These are phyloP conservation scores for Laterallus jamaicensis DNA, from an alignment of 2,113 vertebrate genomes.

Conservation along the genomic window DNA sequence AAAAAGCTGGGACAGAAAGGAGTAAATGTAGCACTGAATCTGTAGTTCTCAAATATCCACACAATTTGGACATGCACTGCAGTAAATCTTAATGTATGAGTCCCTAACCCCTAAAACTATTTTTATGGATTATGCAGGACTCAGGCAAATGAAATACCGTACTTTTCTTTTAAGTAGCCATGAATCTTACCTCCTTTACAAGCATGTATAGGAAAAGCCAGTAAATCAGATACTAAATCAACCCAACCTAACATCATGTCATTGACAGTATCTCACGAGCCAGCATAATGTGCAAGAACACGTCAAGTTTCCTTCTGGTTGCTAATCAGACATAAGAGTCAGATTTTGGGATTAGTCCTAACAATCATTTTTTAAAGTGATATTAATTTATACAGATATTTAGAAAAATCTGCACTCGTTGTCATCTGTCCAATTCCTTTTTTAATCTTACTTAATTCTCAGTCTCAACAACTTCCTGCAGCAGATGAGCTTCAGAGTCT, in stretches of 20 bases:
- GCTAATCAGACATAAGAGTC: conserved; percentile 18
- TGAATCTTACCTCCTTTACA: background rate
- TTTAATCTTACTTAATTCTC: conserved; percentile 45
- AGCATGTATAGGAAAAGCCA: background rate
- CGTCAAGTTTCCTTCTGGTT: background rate
- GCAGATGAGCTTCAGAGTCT: conserved; percentile 24
- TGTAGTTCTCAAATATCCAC: background rate
- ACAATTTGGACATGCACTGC: background rate
- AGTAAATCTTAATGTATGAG: background rate
- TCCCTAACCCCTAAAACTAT: background rate
- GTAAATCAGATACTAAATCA: background rate
- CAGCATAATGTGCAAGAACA: conserved; percentile 27
- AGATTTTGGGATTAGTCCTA: conserved; percentile 26
- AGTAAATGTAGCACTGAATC: background rate
- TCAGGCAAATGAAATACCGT: background rate
- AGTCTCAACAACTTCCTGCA: conserved; percentile 44
- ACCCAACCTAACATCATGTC: background rate
- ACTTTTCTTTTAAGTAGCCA: background rate
- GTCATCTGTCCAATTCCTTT: conserved; percentile 16
- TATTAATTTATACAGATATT: conserved; percentile 23
- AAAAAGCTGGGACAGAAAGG: background rate
- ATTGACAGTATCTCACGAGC: background rate
- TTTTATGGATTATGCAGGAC: background rate
- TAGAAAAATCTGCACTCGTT: background rate
- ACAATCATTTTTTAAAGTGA: background rate